Base-by-base conservation (phyloP, 2,888 invertebrate species). In the Drosophila diplacantha region DNA sequence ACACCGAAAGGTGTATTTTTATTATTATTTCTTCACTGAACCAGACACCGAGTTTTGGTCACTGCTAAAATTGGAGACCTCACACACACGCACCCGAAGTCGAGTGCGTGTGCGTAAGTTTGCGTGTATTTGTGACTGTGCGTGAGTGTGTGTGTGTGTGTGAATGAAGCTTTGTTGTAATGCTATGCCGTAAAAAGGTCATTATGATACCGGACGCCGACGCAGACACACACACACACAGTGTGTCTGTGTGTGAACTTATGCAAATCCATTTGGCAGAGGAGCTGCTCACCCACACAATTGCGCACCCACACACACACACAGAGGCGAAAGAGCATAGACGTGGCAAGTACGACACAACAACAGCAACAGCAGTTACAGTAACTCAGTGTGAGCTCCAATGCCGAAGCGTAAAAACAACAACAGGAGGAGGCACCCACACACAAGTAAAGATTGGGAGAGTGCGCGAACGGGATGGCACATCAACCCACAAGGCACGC, bases 231-330 rank as follows among this genome's bases (percentile, higher is more conserved):
- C 20, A 16, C 37, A 57, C 39, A 43, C 32, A 37, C 26, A 26
- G 32, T 44, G 18, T 58, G 61, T 58, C 16, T 46, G 39, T 63
- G 32, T 44, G 22, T 58, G 61, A 46, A 66, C 69, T 66, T 75
- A 78, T 78, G 78, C 78, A 78, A 78, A 78, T 78, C 83, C 82
- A 79, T 78, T 78, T 78, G 66, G 69, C 70, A 71, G 63, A 54
- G 51, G 47, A 80, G 59, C 60, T 59, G 47, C 74, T 66, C 46
- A 46, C 49, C 52, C 62, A 63, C 39, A 41, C 47, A 63, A 18
- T 29, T 34, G 35, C 71, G n/a, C 53, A 49, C 37, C 39, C 58
- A 54, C 32, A 57, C 56, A 37, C 53, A 56, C 35, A 63, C 47
- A 56, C 39, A 64, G 18, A 29, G 41, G 37, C 55, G 35, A 50